These are phyloP conservation scores for Narcine bancroftii DNA, from an alignment of 2,113 vertebrate genomes.

Conservation along the genomic window DNA sequence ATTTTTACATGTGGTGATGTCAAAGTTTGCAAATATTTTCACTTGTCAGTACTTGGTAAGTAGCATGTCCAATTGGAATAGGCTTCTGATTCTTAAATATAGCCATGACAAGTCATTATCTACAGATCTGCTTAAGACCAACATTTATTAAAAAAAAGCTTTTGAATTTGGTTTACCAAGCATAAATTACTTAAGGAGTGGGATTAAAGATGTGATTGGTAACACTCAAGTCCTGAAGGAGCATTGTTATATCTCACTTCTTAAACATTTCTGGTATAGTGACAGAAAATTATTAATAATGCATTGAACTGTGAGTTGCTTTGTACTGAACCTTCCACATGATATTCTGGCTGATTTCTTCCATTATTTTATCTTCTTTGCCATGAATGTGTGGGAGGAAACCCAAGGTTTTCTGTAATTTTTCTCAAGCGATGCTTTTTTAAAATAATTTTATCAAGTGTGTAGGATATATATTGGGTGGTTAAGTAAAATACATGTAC, in stretches of 20 bases:
- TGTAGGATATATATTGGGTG: neutral
- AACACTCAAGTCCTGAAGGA: constrained; percentile 33
- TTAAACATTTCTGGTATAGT: constrained; percentile 35
- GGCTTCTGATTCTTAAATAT: neutral
- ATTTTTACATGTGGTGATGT: neutral
- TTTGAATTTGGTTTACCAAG: constrained; percentile 31
- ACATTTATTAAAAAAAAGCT: neutral
- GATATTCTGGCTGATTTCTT: constrained; percentile 29
- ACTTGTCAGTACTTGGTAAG: neutral
- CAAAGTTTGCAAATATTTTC: neutral
- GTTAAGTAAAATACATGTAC: neutral
- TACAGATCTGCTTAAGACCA: constrained; percentile 22
- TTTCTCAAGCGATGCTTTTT: neutral
- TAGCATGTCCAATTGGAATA: neutral
- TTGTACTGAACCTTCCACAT: constrained; percentile 34
- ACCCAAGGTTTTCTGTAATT: constrained; percentile 12
- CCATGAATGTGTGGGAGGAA: constrained; percentile 16
- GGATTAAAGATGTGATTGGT: constrained; percentile 35
- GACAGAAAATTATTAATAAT: constrained; percentile 37
- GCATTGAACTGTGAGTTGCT: constrained; percentile 29
- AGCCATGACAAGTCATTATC: constrained; percentile 24
- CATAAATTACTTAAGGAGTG: constrained; percentile 32
- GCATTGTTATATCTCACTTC: constrained; percentile 34
- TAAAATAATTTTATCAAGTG: neutral
- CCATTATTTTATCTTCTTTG: constrained; percentile 23